Base-by-base conservation (phyloP, 1,140 invertebrate genomes). In the Calycopis cecrops region DNA sequence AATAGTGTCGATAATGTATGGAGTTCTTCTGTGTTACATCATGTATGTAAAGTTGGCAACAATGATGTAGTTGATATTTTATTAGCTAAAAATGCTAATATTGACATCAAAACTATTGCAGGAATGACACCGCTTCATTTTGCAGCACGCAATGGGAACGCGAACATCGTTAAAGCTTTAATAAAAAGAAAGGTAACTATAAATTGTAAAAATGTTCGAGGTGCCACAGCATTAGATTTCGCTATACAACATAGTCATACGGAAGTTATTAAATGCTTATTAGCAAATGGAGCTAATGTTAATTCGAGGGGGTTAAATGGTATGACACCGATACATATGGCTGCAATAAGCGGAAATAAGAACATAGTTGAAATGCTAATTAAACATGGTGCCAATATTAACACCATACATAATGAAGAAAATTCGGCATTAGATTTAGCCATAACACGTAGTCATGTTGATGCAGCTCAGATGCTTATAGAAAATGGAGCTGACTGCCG, bases 391-490 rank as follows among this genome's bases (percentile, higher is more conserved):
- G 40, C 40, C 9, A 44, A 44, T 16, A 44, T 44, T 9, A 16
- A 44, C 6, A 12, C 14, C 7, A 9, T 44, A 44, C 4, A 9
- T 14, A 44, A 9, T 44, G 40, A 44, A 9, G 47, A 18, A 33
- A 11, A 48, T 48, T 48, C 47, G 17, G 10, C 47, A 48, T 33
- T 48, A 48, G 9, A 6, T 48, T 11, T 48, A 28, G 47, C 47
- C 8, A 48, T 18, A 34, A 21, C 9, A 28, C 11, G 11, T 48
- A 18, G 47, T 14, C 47, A 48, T n/a, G 21, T 18, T 28, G 18
- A 48, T 28, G 11, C 16, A 16, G 21, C 18, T 10, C 47, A 48
- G 47, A 34, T 18, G 9, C 18, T 48, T 10, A 48, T 48, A 33
- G 12, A 28, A 4, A 12, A 14, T 48, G 47, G 47, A 10, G 47